A percentile compares a stretch with the other conserved stretches of the same genome.
Evolutionary conservation across 2,797 vertebrate genomes (phyloP).

Genomic region (Tragelaphus oryx): DNA sequence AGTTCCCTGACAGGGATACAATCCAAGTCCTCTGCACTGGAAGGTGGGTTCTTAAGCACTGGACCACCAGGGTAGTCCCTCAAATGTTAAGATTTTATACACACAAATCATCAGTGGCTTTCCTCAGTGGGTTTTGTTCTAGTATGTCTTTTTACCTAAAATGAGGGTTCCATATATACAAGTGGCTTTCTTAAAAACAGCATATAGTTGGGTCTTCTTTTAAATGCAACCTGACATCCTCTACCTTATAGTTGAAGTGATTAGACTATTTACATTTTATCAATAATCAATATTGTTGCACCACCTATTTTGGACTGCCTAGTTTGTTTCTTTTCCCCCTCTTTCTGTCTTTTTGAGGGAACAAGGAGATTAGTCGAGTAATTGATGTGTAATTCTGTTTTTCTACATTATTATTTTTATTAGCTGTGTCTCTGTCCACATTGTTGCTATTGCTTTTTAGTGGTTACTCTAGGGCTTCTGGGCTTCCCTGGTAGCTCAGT

Average conservation of each 20-base stretch:
- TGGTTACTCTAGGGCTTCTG: not conserved
- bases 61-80: not conserved
- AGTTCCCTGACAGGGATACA: not conserved
- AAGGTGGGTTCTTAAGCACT: not conserved
- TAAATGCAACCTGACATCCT: not conserved
- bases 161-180: not conserved
- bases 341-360: not conserved
- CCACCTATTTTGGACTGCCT: not conserved
- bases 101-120: not conserved
- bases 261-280: not conserved
- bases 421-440: not conserved
- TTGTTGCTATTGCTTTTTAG: not conserved
- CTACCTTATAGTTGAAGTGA: not conserved
- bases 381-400: not conserved
- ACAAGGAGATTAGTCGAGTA: not conserved
- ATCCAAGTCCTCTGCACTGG: not conserved
- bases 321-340: not conserved
- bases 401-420: not conserved
- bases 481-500: not conserved
- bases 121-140: not conserved
- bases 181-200: not conserved
- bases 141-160: not conserved
- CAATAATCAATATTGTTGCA: not conserved
- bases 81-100: not conserved
- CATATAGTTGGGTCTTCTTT: not conserved